These are phyloP conservation scores for Diorhabda sublineata DNA, from an alignment of 1,140 invertebrate species.

Conservation along the genomic window DNA sequence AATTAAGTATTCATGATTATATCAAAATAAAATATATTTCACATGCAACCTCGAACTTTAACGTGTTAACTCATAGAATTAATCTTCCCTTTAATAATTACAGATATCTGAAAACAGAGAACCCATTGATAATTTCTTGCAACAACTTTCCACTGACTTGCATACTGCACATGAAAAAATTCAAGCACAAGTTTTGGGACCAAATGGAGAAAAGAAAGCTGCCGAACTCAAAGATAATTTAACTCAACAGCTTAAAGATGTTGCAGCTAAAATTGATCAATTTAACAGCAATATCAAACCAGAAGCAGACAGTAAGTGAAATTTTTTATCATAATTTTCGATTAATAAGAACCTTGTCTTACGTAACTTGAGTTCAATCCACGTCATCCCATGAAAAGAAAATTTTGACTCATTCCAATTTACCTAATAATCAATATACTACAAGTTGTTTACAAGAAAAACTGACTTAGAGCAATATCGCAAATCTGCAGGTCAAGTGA, in stretches of 20 bases:
- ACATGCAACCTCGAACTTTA: too few relatives aligned
- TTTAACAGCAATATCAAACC: constrained; percentile 36
- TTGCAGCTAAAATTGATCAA: constrained; percentile 33
- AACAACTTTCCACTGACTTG: constrained; percentile 32
- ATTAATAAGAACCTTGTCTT: not conserved
- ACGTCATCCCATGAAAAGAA: not conserved
- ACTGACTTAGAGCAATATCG: too few relatives aligned
- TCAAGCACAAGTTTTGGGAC: constrained; percentile 28
- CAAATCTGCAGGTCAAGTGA: too few relatives aligned
- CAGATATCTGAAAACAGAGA: constrained; percentile 33
- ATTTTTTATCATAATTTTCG: not conserved
- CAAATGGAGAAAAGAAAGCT: constrained; percentile 33
- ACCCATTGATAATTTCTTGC: constrained; percentile 34
- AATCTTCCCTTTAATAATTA: not conserved
- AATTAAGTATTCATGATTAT: too few relatives aligned
- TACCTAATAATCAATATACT: too few relatives aligned
- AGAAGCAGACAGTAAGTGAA: constrained; percentile 33
- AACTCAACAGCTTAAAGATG: constrained; percentile 36
- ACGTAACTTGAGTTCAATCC: not conserved
- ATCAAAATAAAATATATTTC: too few relatives aligned
- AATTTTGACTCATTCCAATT: too few relatives aligned
- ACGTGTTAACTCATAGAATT: too few relatives aligned
- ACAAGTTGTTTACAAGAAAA: too few relatives aligned
- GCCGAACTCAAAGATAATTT: constrained; percentile 33
- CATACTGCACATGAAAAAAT: constrained; percentile 27